Base-by-base conservation (phyloP, 1,140 invertebrate species). In the Trinorchestia longiramus region DNA sequence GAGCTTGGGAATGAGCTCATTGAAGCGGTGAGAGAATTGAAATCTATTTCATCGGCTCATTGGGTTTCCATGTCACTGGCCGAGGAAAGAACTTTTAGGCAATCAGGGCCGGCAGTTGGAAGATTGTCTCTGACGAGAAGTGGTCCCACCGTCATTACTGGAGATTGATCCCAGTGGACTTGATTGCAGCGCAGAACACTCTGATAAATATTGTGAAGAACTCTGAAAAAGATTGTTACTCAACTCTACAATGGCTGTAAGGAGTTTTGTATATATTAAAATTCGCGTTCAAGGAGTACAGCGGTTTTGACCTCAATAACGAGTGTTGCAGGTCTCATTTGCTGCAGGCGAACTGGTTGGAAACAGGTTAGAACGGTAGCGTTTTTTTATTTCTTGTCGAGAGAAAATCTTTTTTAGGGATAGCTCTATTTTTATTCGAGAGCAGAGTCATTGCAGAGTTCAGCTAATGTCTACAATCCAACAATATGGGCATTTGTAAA, bases 71-170 rank as follows among this genome's bases (percentile, higher is more conserved):
- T 90, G 88, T 90, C 88, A 90, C 88, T 42, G 88, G 43, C 41
- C 43, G 88, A 36, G 88, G 43, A 90, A 90, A 90, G 88, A 90
- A 90, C 88, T 90, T 90, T 42, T 42, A 28, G 88, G 88, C 88
- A 90, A 90, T 90, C 88, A 90, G 41, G n/a, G 88, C 88, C 88
- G 88, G 88, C 88, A 90, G 88, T 43, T 90, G n/a, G 88, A 90
- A 90, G 88, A 90, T 90, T 90, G 88, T 43, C 62, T 43, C 88
- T 90, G 88, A 90, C 88, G 88, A 90, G n/a, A 41, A 90, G 88
- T 43, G n/a, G 41, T 41, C 43, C 43, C 43, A 90, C 36, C 88
- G 88, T 90, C n/a, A 90, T 90, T 90, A 41, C 41, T 41, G 43
- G 88, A 90, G 88, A 90, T 90, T 90, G 88, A 90, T 90, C 88